A percentile compares a stretch with the other conserved stretches of the same genome.
Evolutionary conservation across 2,797 vertebrate species (phyloP).

Genomic region (Galago senegalensis): DNA sequence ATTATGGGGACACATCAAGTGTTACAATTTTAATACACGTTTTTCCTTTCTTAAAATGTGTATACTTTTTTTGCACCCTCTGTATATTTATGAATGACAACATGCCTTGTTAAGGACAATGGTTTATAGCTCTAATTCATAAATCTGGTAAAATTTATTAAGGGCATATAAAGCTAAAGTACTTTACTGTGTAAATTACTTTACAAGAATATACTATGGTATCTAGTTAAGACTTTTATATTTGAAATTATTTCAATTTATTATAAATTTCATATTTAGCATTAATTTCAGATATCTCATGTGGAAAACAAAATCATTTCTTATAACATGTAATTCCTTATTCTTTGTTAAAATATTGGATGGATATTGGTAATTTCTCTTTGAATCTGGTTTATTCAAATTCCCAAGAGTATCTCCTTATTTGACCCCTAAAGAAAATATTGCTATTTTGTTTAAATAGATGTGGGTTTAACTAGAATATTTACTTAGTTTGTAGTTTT

Average conservation of each 20-base stretch:
- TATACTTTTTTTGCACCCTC: too few relatives aligned
- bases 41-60: too few relatives aligned
- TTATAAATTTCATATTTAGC: background rate
- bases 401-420: background rate
- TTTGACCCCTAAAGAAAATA: background rate
- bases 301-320: constrained; percentile 36
- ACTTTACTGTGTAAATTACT: background rate
- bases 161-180: background rate
- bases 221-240: background rate
- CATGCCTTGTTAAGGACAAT: background rate
- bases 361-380: constrained; percentile 1
- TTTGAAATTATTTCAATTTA: too few relatives aligned
- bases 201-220: background rate
- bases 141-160: constrained; percentile 15
- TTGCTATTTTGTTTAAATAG: constrained; percentile 3
- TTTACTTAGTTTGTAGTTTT: constrained; percentile 11
- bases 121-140: background rate
- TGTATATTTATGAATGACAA: background rate
- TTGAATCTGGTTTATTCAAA: background rate
- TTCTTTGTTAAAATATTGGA: background rate
- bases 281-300: background rate
- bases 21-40: too few relatives aligned
- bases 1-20: too few relatives aligned
- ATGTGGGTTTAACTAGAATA: constrained; percentile 18
- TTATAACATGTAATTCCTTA: background rate